A percentile compares a stretch with the other conserved stretches of the same genome.
Conservation (phyloP, 2,888 invertebrate genomes). For the Erpobdella octoculata region DNA sequence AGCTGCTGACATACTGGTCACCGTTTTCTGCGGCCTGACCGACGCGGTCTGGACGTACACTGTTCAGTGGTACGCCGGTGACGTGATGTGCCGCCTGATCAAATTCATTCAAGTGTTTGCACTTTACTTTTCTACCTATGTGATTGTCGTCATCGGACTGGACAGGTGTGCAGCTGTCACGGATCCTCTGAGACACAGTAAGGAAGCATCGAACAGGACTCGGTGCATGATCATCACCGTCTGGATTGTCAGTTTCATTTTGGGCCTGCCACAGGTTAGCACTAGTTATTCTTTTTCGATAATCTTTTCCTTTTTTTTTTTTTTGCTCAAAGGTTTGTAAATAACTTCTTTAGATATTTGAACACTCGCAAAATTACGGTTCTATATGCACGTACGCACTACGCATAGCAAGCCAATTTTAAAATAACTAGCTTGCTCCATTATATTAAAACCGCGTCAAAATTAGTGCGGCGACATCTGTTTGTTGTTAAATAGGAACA, state of each 20-base stretch:
- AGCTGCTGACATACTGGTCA: conserved; percentile 71
- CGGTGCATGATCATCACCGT: conserved; percentile 58
- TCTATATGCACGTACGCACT: too few relatives aligned
- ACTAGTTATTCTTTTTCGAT: too few relatives aligned
- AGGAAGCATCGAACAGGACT: conserved; percentile 62
- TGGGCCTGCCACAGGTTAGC: conserved; percentile 74
- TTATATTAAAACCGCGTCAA: too few relatives aligned
- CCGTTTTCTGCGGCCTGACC: conserved; percentile 70
- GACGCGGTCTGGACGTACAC: conserved; percentile 74
- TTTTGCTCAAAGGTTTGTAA: too few relatives aligned
- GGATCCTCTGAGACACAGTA: conserved; percentile 58
- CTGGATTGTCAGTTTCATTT: conserved; percentile 66
- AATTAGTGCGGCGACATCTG: too few relatives aligned
- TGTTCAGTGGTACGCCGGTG: conserved; percentile 74
- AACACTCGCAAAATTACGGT: too few relatives aligned
- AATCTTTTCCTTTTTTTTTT: too few relatives aligned
- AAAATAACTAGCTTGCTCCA: too few relatives aligned
- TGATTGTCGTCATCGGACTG: conserved; percentile 72
- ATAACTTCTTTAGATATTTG: too few relatives aligned
- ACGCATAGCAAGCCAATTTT: too few relatives aligned
- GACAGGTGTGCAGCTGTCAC: conserved; percentile 70
- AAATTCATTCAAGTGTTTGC: conserved; percentile 72
- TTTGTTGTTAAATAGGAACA: too few relatives aligned
- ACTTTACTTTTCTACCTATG: conserved; percentile 72
- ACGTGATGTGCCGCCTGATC: conserved; percentile 68